Conservation (phyloP, 2,888 invertebrate genomes). For the Ariolimax columbianus region DNA sequence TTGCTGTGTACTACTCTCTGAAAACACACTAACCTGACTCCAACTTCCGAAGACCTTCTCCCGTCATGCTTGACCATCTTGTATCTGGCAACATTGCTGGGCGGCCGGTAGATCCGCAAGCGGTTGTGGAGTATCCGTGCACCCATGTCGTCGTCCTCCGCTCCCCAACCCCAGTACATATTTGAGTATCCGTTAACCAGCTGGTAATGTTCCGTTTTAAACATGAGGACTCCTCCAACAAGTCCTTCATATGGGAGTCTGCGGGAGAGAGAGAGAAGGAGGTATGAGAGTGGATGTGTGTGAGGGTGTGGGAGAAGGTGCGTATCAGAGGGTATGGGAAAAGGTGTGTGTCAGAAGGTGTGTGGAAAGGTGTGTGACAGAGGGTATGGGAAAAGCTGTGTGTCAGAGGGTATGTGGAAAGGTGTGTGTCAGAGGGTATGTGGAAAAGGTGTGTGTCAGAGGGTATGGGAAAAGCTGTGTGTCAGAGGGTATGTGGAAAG, state of each 20-base stretch:
- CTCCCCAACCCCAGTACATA: slow-evolving; percentile 80
- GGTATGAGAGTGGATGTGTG: background rate
- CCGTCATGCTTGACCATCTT: slow-evolving; percentile 93
- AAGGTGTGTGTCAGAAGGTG: too few species aligned
- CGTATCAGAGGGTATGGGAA: background rate
- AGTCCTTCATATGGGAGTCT: slow-evolving; percentile 79
- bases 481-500: too few species aligned
- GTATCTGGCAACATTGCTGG: slow-evolving; percentile 94
- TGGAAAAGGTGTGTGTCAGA: too few species aligned
- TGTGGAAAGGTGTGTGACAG: too few species aligned
- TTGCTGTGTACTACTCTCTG: too few species aligned
- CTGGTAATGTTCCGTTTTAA: slow-evolving; percentile 78
- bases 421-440: too few species aligned
- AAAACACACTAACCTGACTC: slow-evolving; percentile 73
- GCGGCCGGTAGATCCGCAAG: slow-evolving; percentile 94
- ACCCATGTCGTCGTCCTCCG: slow-evolving; percentile 76
- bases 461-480: too few species aligned
- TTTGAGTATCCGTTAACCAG: slow-evolving; percentile 79
- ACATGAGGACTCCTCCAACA: slow-evolving; percentile 79
- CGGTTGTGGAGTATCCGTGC: slow-evolving; percentile 80
- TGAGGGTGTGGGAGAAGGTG: background rate
- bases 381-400: too few species aligned
- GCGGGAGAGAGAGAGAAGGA: background rate
- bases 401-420: too few species aligned
- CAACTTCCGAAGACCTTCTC: slow-evolving; percentile 70